Evolutionary conservation across 2,888 invertebrate species (phyloP), one percentile per base, ranked within the genome.

Genomic region (Tachina lurida): DNA sequence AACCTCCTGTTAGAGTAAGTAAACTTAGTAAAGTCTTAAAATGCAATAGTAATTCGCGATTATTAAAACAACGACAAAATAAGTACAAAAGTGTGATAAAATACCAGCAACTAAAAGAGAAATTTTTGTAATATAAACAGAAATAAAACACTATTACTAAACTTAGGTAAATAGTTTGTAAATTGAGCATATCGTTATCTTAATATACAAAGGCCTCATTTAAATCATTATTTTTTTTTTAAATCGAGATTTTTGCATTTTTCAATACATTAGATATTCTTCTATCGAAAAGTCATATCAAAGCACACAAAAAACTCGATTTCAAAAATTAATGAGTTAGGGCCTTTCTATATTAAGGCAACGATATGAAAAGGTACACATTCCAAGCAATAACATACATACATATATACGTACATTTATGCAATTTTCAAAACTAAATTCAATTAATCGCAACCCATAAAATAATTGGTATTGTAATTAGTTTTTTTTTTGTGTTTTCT

Each of bases 71-170:
- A 49, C 39, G 39, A 74, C 52, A 15, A 70, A 73, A 56, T 22
- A 54, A 71, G 41, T 68, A 75, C 65, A 76, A 71, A 76, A 67
- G 77, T 77, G 54, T 73, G 67, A 83, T 52, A 65, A 84, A 77
- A 78, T 67, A 62, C 22, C 31, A 22, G n/a, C 52, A 65, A 52
- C 60, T 62, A 54, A 58, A 45, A 73, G 49, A 58, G 70, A 77
- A 67, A 73, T 77, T 43, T 45, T 41, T 67, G 56, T 43, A 52
- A 81, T 62, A n/a, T 65, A 13, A 65, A 49, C n/a, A 39, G 49
- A 62, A 56, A 70, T 39, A 41, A 79, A 65, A 47, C 45, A 71
- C 47, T 62, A 31, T 31, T 31, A 65, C 41, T 73, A 56, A 79
- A 65, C 52, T 73, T 79, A 65, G 56, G 56, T 79, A 65, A 71